Conservation (phyloP, 2,797 vertebrate species). For the Acipenser ruthenus region DNA sequence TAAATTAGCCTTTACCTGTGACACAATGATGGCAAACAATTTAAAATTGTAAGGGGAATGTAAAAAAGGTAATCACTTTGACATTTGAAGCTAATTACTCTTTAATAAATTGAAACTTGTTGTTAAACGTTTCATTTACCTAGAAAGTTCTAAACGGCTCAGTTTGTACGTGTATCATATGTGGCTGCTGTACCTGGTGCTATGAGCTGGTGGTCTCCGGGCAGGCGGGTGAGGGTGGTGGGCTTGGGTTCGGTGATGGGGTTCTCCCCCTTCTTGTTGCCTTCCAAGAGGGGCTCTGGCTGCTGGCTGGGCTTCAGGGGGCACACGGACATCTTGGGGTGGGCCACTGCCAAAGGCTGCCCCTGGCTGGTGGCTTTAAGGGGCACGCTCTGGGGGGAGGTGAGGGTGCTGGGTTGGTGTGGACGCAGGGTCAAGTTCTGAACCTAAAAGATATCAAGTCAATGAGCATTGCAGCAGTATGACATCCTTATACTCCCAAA, state of each 20-base stretch:
- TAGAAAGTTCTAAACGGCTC: no score
- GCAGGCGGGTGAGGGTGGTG: slow-evolving; percentile 55
- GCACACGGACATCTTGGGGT: slow-evolving; percentile 64
- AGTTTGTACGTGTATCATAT: no score
- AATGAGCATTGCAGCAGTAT: no score
- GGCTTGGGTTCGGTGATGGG: slow-evolving; percentile 56
- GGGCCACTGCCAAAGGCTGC: slow-evolving; percentile 64
- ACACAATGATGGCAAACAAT: no score
- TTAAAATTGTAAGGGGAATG: no score
- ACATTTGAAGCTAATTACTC: no score
- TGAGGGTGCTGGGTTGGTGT: slow-evolving; percentile 69
- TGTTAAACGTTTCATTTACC: no score
- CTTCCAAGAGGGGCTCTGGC: slow-evolving; percentile 57
- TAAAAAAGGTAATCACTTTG: no score
- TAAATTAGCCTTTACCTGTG: no score
- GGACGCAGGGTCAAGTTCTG: slow-evolving; percentile 79
- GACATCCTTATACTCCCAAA: no score
- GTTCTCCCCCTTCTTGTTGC: slow-evolving; percentile 57
- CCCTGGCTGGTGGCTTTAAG: slow-evolving; percentile 68
- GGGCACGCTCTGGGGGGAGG: slow-evolving; percentile 71
- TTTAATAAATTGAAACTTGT: no score
- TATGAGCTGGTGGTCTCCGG: slow-evolving; percentile 68
- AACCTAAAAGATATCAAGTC: slow-evolving; percentile 48
- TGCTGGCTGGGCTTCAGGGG: slow-evolving; percentile 68
- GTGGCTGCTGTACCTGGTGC: slow-evolving; percentile 63